Conservation (phyloP, 2,888 invertebrate genomes). For the Acholoe squamosa region DNA sequence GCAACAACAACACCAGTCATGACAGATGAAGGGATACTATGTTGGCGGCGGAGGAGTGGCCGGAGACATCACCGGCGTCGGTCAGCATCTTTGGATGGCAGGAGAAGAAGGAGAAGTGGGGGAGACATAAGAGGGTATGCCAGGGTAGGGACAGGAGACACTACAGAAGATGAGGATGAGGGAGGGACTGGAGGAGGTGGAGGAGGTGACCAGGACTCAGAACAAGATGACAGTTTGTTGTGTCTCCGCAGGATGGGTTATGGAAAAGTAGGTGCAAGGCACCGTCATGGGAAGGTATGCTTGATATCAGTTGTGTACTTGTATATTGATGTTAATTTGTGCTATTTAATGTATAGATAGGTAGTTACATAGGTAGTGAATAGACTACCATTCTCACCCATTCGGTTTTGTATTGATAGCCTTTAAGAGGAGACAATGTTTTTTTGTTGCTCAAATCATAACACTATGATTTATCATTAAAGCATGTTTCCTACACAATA, state of each 20-base stretch:
- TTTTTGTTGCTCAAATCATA: no score
- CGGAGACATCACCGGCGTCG: background rate
- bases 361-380: no score
- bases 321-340: no score
- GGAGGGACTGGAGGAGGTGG: slow-evolving; percentile 2
- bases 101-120: background rate
- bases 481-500: no score
- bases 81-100: background rate
- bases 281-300: slow-evolving; percentile 20
- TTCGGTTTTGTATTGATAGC: no score
- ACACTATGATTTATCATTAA: no score
- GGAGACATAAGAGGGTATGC: background rate
- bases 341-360: no score
- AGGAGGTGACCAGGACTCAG: slow-evolving; percentile 14
- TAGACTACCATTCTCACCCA: no score
- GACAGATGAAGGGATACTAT: slow-evolving; percentile 46
- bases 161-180: slow-evolving; percentile 38
- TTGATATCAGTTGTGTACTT: no score
- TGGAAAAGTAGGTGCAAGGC: slow-evolving; percentile 45
- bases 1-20: background rate
- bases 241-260: slow-evolving; percentile 49
- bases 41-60: slow-evolving; percentile 52
- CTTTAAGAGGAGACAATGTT: no score
- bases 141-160: slow-evolving; percentile 12
- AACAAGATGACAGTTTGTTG: slow-evolving; percentile 15